Percentiles rank a stretch among this genome's conserved stretches.
These are phyloP conservation scores for Cyprinodon variegatus DNA, from an alignment of 2,113 vertebrate genomes.

Conservation along the genomic window DNA sequence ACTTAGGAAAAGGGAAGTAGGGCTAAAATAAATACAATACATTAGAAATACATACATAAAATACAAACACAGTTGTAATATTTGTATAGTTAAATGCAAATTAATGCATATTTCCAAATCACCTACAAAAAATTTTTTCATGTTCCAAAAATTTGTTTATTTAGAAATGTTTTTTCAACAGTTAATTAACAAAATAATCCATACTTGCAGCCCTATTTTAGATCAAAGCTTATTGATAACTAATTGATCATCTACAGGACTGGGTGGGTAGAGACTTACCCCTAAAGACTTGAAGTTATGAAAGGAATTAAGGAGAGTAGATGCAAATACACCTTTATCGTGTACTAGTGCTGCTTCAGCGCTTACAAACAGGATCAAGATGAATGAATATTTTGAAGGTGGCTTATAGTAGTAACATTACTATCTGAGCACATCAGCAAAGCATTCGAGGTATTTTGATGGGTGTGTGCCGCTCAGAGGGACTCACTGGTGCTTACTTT, in stretches of 20 bases:
- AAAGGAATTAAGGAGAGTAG: neutral
- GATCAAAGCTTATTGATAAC: neutral
- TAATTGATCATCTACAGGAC: neutral
- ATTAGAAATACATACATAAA: too few species aligned
- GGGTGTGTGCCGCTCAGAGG: constrained; percentile 1
- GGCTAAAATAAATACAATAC: too few species aligned
- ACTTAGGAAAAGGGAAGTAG: too few species aligned
- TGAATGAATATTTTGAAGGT: neutral
- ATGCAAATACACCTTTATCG: neutral
- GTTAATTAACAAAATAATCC: too few species aligned
- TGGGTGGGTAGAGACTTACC: neutral
- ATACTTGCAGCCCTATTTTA: too few species aligned
- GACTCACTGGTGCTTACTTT: neutral
- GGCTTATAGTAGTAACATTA: neutral
- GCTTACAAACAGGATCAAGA: neutral
- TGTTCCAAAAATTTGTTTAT: too few species aligned
- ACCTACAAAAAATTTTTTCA: too few species aligned
- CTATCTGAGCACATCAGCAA: neutral
- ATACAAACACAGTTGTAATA: too few species aligned
- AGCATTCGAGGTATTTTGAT: constrained; percentile 44
- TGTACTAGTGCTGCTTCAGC: neutral
- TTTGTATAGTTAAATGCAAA: too few species aligned
- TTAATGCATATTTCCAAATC: too few species aligned
- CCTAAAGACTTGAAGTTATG: neutral
- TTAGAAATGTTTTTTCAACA: too few species aligned